A percentile compares a stretch with the other conserved stretches of the same genome.
Conservation (phyloP, 1,140 invertebrate genomes). For the Cydia splendana region DNA sequence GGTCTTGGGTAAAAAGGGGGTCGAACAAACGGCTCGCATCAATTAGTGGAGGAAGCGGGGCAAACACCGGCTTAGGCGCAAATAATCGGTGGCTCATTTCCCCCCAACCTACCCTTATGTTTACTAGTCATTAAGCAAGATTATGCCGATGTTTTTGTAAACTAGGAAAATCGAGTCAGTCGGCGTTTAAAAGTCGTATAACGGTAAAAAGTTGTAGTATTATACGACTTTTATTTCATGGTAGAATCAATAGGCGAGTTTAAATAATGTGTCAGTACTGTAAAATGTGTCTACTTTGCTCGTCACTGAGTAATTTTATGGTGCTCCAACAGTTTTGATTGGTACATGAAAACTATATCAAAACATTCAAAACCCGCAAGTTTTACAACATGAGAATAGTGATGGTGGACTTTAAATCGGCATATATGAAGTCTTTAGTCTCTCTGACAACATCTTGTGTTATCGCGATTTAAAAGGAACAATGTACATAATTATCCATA, state of each 20-base stretch:
- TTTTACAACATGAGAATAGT: too few relatives aligned
- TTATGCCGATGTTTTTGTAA: constrained; percentile 17
- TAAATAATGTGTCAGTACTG: not conserved
- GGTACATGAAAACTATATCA: too few relatives aligned
- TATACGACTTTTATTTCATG: not conserved
- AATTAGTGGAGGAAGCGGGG: constrained; percentile 31
- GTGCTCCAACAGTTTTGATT: too few relatives aligned
- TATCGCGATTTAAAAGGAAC: too few relatives aligned
- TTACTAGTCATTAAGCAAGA: constrained; percentile 36
- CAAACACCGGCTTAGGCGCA: constrained; percentile 33
- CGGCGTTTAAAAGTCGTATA: not conserved
- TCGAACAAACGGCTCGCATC: constrained; percentile 29
- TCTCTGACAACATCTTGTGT: too few relatives aligned
- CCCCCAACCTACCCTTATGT: constrained; percentile 31
- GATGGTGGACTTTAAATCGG: too few relatives aligned
- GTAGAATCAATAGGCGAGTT: not conserved
- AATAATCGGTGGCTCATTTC: constrained; percentile 34
- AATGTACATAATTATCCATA: too few relatives aligned
- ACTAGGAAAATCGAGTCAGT: not conserved
- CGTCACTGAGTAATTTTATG: too few relatives aligned
- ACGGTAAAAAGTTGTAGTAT: not conserved
- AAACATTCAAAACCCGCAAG: too few relatives aligned
- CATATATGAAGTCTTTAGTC: too few relatives aligned
- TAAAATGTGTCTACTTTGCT: too few relatives aligned
- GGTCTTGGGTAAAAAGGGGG: constrained; percentile 25